Evolutionary conservation across 2,888 invertebrate genomes (phyloP).

Genomic region (Coremacera marginata): DNA sequence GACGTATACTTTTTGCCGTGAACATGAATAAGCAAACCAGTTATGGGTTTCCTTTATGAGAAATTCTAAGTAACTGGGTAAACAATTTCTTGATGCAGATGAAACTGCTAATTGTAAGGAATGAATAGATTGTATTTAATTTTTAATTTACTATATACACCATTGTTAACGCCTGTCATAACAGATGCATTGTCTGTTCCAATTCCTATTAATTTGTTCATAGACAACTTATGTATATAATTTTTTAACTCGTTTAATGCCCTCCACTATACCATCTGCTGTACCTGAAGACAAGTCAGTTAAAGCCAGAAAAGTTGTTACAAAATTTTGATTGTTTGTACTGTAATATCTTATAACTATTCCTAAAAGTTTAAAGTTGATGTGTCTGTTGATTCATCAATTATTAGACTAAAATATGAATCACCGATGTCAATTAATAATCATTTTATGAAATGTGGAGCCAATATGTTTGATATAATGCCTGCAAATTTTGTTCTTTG

Average conservation of each 20-base stretch:
- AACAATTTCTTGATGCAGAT: constrained; percentile 12
- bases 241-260: neutral
- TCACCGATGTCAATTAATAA: constrained; percentile 26
- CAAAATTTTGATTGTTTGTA: constrained; percentile 15
- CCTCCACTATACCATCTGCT: constrained; percentile 21
- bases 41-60: constrained; percentile 35
- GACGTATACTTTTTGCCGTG: no score
- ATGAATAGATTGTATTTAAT: neutral
- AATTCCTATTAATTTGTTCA: neutral
- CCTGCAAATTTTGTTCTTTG: constrained; percentile 38
- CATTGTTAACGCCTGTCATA: neutral
- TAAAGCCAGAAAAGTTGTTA: constrained; percentile 32
- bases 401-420: constrained; percentile 36
- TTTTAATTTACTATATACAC: neutral
- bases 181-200: constrained; percentile 1
- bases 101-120: constrained; percentile 25
- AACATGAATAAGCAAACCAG: constrained; percentile 32
- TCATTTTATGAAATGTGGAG: constrained; percentile 37
- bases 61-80: constrained; percentile 33
- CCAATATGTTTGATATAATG: no score
- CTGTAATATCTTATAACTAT: constrained; percentile 36
- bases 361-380: constrained; percentile 32
- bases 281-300: constrained; percentile 27
- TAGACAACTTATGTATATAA: neutral
- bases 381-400: constrained; percentile 37